Conservation (phyloP, 2,113 vertebrate species). For the Collichthys lucidus region DNA sequence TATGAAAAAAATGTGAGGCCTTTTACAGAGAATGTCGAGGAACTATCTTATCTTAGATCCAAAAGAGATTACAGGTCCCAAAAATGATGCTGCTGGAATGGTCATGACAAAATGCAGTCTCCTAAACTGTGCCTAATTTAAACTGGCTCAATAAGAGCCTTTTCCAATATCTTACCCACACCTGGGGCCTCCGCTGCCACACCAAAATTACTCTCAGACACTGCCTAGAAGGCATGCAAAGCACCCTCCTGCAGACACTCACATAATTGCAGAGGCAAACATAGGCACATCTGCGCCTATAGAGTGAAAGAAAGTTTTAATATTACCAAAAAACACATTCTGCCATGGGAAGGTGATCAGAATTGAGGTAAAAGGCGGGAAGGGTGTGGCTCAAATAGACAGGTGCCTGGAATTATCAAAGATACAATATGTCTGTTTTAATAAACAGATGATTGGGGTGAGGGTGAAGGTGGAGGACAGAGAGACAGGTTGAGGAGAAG, state of each 20-base stretch:
- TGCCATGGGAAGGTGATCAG: background rate
- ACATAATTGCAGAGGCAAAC: conserved; percentile 61
- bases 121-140: conserved; percentile 66
- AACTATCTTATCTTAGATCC: conserved; percentile 22
- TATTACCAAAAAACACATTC: conserved; percentile 33
- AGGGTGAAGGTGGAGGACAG: conserved; percentile 36
- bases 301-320: conserved; percentile 11
- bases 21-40: background rate
- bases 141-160: conserved; percentile 60
- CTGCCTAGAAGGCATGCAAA: conserved; percentile 40
- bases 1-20: background rate
- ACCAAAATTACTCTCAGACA: conserved; percentile 40
- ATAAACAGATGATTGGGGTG: conserved; percentile 31
- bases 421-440: conserved; percentile 12
- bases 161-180: conserved; percentile 74
- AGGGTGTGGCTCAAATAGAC: background rate
- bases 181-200: conserved; percentile 64
- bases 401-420: background rate
- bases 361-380: background rate
- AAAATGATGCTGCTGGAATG: conserved; percentile 29
- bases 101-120: conserved; percentile 48
- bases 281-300: conserved; percentile 41
- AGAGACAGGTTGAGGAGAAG: conserved; percentile 14
- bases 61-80: background rate
- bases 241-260: conserved; percentile 44